Evolutionary conservation across 2,113 vertebrate genomes (phyloP).

Genomic region (Cololabis saira): DNA sequence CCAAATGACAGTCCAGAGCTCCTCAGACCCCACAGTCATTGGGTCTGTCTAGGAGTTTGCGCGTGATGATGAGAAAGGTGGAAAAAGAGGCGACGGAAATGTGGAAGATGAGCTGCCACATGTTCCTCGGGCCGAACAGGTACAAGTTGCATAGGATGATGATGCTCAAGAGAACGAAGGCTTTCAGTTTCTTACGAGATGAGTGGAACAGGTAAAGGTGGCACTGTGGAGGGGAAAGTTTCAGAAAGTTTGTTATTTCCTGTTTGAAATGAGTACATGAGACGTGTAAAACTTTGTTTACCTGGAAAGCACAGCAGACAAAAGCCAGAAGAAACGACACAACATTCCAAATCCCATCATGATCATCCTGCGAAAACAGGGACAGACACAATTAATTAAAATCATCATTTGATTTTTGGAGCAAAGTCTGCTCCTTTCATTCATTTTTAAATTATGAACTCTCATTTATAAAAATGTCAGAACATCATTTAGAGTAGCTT

Average conservation of each 20-base stretch:
- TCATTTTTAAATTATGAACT: no score
- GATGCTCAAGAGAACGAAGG: conserved; percentile 77
- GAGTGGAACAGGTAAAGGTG: conserved; percentile 93
- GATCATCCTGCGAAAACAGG: conserved; percentile 84
- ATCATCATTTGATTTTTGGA: not conserved
- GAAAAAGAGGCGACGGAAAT: conserved; percentile 87
- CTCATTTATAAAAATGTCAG: no score
- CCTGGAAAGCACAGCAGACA: conserved; percentile 89
- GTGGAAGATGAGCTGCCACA: conserved; percentile 94
- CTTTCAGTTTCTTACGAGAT: conserved; percentile 84
- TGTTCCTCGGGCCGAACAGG: conserved; percentile 88
- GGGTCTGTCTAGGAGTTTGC: conserved; percentile 86
- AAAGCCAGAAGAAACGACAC: conserved; percentile 92
- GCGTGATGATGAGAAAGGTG: conserved; percentile 85
- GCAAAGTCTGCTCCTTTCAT: not conserved
- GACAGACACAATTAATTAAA: not conserved
- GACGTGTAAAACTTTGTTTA: conserved; percentile 57
- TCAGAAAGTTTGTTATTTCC: not conserved
- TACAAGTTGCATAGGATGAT: conserved; percentile 89
- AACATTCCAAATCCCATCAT: conserved; percentile 88
- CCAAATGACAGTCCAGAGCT: not conserved
- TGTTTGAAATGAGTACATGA: not conserved
- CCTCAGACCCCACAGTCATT: conserved; percentile 88
- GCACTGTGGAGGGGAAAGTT: conserved; percentile 79
- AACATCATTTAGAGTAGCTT: no score